phyloP scores from a whole-genome alignment of 2,888 invertebrate species.

The Sphecodes monilicornis region DNA sequence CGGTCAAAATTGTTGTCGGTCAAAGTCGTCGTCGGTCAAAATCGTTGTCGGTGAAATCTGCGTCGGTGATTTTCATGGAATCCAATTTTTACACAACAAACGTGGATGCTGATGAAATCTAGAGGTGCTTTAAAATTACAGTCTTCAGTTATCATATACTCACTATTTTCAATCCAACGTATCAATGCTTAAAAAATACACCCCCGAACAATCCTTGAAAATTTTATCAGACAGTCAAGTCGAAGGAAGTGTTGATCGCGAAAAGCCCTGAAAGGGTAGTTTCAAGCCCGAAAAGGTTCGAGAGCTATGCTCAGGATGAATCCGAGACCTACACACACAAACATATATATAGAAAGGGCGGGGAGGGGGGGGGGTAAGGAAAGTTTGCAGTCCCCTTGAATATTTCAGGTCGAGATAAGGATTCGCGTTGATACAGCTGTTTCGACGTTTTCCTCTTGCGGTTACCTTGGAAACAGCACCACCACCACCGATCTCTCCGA shows the following conservation, averaged over 20 bases:
- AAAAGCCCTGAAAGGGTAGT: too few relatives aligned
- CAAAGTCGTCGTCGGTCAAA: too few relatives aligned
- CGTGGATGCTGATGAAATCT: too few relatives aligned
- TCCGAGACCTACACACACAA: too few relatives aligned
- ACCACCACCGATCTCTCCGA: background rate
- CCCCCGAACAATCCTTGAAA: background rate
- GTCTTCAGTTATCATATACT: background rate
- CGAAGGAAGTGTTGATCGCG: too few relatives aligned
- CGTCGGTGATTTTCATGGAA: too few relatives aligned
- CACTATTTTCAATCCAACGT: too few relatives aligned
- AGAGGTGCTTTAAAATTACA: background rate
- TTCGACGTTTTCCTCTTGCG: background rate
- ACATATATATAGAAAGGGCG: too few relatives aligned
- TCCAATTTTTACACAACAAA: too few relatives aligned
- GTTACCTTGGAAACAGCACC: background rate
- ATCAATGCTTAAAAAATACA: background rate
- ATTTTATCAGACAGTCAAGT: background rate
- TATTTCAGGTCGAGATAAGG: background rate
- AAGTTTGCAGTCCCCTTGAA: background rate
- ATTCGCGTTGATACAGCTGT: constrained; percentile 6
- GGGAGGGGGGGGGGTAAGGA: too few relatives aligned
- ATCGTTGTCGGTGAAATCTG: too few relatives aligned
- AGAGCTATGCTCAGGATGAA: background rate
- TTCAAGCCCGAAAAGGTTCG: background rate
- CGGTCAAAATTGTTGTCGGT: too few relatives aligned